Evolutionary conservation across 1,140 invertebrate genomes (phyloP), one percentile per base, ranked within the genome.

Genomic region (Teleopsis dalmanni): DNA sequence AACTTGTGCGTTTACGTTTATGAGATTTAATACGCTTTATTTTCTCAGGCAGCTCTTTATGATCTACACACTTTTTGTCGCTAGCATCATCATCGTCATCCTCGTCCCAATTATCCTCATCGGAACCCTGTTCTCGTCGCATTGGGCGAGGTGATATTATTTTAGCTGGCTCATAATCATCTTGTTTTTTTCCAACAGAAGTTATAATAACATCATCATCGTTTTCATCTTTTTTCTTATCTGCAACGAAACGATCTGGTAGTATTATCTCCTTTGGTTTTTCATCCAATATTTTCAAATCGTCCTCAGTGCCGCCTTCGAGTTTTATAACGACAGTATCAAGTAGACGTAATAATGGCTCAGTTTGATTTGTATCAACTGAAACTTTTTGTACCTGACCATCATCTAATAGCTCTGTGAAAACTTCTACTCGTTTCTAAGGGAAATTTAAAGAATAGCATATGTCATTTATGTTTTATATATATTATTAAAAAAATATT

Each of bases 291-390:
- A 86, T 76, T 57, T 85, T 87, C 3, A 98, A 73, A 73, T 98
- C 95, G 59, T 91, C 83, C 53, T 98, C 95, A n/a, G 83, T 87
- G 4, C 96, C 96, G 36, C 93, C 95, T 77, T 99, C 96, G 13
- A 99, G 74, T 69, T 93, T 90, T 51, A 99, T 95, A 2, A 99
- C 95, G 31, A 94, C 93, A 53, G 92, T 88, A 73, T 99, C 96
- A 27, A 99, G 75, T 4, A 99, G 75, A 57, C 87, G 84, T 10
- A 98, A 79, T 22, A 99, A 74, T 26, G 83, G 78, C 43, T 95
- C 91, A 1, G 87, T 81, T 66, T 95, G 87, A 41, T 90, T 85
- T 10, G 86, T 83, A 70, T 99, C 96, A 1, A 98, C 79, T 5
- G 81, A 79, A 3, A 94, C 81, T 51, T 79, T 80, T 29, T 88